A percentile compares a stretch with the other conserved stretches of the same genome.
phyloP scores from a whole-genome alignment of 92 coral and sea anemone species.

The Nematostella vectensis region DNA sequence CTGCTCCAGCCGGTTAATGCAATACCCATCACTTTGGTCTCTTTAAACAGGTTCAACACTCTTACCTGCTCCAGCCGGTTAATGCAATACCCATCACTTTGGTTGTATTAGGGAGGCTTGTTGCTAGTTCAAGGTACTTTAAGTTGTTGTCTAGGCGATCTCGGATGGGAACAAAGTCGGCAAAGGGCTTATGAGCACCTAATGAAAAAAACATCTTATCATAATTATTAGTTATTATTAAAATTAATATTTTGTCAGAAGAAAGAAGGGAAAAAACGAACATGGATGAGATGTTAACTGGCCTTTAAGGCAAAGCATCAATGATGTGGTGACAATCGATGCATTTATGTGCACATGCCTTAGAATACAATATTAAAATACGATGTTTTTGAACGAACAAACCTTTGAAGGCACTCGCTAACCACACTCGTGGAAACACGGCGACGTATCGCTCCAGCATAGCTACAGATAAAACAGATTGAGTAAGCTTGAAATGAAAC shows the following conservation, averaged over 20 bases:
- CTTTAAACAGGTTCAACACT: neutral
- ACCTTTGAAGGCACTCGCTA: slow-evolving; percentile 91
- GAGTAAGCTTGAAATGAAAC: no score
- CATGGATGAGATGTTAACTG: no score
- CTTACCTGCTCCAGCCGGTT: slow-evolving; percentile 88
- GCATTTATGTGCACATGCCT: no score
- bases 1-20: no score
- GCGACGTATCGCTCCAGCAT: slow-evolving; percentile 63
- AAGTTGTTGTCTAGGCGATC: slow-evolving; percentile 64
- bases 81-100: slow-evolving; percentile 63
- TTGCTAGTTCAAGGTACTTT: slow-evolving; percentile 41
- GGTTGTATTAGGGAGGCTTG: slow-evolving; percentile 31
- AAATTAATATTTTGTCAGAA: neutral
- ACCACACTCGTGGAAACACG: slow-evolving; percentile 60
- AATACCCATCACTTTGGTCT: neutral
- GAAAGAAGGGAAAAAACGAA: no score
- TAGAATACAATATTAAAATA: no score
- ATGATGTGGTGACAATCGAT: neutral
- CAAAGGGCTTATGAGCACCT: slow-evolving; percentile 69
- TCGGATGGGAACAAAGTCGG: slow-evolving; percentile 69
- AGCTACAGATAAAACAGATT: slow-evolving; percentile 27
- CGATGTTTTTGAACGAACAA: no score
- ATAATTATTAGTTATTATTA: no score
- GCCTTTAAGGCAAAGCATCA: no score
- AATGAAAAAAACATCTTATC: neutral